A percentile compares a stretch with the other conserved stretches of the same genome.
Evolutionary conservation across 2,888 invertebrate genomes (phyloP).

Genomic region (Mylabris sibirica): DNA sequence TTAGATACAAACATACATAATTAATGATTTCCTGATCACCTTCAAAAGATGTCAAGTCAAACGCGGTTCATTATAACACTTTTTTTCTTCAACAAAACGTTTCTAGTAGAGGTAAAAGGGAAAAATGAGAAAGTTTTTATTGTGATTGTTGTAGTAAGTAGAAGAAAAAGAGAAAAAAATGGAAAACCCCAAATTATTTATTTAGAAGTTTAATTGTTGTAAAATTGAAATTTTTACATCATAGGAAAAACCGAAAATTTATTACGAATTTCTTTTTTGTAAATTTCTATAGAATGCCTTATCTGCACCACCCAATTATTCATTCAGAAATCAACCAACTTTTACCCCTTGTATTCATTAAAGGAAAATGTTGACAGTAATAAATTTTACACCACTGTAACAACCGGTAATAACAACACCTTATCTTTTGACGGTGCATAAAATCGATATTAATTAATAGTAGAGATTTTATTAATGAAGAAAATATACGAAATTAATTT

Average conservation of each 20-base stretch:
- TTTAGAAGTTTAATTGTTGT: neutral
- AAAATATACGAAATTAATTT: no score
- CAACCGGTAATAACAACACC: neutral
- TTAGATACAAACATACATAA: neutral
- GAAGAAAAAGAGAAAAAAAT: neutral
- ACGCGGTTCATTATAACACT: neutral
- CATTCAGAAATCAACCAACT: no score
- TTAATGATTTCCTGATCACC: neutral
- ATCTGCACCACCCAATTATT: neutral
- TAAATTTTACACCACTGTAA: slow-evolving; percentile 8
- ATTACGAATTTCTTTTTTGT: neutral
- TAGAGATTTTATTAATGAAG: no score
- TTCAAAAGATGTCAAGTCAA: no score
- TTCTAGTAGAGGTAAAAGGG: neutral
- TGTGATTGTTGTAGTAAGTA: no score
- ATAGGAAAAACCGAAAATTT: slow-evolving; percentile 28
- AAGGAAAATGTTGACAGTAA: neutral
- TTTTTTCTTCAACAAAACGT: slow-evolving; percentile 7
- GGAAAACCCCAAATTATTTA: slow-evolving; percentile 3
- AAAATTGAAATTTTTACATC: slow-evolving; percentile 26
- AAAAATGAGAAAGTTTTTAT: slow-evolving; percentile 10
- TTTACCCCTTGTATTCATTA: no score
- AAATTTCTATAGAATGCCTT: neutral
- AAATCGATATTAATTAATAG: neutral
- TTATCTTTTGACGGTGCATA: neutral